Conservation (phyloP, 53 echinoderm and acorn worm genomes). For the Glandiceps talaboti region DNA sequence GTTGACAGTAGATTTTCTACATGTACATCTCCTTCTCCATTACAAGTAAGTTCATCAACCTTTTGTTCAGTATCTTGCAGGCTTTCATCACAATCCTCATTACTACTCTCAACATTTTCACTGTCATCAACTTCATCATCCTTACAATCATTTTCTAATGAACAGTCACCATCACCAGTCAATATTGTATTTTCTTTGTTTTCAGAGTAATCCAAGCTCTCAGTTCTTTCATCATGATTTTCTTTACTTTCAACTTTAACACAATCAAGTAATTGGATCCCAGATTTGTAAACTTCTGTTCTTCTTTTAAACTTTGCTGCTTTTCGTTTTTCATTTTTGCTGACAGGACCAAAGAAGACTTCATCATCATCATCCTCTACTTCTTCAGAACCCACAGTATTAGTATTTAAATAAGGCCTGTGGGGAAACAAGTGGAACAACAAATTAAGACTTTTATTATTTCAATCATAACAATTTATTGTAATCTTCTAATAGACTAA, state of each 20-base stretch:
- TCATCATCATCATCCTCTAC: slow-evolving; percentile 39
- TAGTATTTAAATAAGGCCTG: not conserved
- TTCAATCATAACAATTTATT: no score
- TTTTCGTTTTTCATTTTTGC: slow-evolving; percentile 41
- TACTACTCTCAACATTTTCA: no score
- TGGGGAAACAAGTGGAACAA: not conserved
- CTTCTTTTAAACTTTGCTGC: slow-evolving; percentile 51
- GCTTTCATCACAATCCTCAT: no score
- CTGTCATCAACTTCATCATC: no score
- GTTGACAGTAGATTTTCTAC: no score
- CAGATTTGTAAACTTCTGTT: slow-evolving; percentile 43
- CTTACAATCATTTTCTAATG: no score
- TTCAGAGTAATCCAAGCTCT: not conserved
- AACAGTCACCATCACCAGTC: not conserved
- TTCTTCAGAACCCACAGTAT: not conserved
- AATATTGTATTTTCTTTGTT: slow-evolving; percentile 9
- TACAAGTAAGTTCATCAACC: no score
- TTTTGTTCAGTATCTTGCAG: no score
- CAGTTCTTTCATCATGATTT: not conserved
- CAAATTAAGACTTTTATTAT: no score
- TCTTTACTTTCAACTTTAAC: not conserved
- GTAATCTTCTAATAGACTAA: no score
- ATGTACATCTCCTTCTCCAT: no score
- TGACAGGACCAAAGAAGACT: slow-evolving; percentile 67
- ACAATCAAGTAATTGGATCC: slow-evolving; percentile 20